phyloP scores from a whole-genome alignment of 2,797 vertebrate genomes.

The Brotogeris chrysoptera region DNA sequence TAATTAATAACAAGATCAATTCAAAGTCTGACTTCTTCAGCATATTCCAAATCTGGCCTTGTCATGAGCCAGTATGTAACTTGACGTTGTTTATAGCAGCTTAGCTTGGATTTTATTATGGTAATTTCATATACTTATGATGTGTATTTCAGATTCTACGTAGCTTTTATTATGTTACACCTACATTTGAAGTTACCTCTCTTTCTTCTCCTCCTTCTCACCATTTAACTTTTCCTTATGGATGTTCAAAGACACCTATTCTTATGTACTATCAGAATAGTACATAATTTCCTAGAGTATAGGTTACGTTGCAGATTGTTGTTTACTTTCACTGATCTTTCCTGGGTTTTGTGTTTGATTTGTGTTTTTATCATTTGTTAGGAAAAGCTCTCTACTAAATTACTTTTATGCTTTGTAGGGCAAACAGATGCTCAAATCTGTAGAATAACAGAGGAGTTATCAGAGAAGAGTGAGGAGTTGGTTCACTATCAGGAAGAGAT shows the following conservation, averaged over 20 bases:
- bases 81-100: neutral
- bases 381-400: neutral
- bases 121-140: neutral
- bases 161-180: neutral
- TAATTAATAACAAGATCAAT: neutral
- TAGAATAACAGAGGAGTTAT: constrained; percentile 88
- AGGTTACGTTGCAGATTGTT: neutral
- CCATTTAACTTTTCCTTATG: neutral
- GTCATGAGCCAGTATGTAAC: neutral
- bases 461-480: constrained; percentile 90
- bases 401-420: constrained; percentile 74
- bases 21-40: neutral
- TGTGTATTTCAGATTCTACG: neutral
- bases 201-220: neutral
- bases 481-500: constrained; percentile 96
- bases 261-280: neutral
- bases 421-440: constrained; percentile 95
- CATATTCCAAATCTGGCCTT: neutral
- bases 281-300: neutral
- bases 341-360: neutral
- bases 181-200: neutral
- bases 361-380: neutral
- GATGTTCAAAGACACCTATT: neutral
- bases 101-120: neutral
- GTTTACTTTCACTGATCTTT: neutral